Evolutionary conservation across 2,113 vertebrate genomes (phyloP), one percentile per base, ranked within the genome.

Genomic region (Trogon melanurus): DNA sequence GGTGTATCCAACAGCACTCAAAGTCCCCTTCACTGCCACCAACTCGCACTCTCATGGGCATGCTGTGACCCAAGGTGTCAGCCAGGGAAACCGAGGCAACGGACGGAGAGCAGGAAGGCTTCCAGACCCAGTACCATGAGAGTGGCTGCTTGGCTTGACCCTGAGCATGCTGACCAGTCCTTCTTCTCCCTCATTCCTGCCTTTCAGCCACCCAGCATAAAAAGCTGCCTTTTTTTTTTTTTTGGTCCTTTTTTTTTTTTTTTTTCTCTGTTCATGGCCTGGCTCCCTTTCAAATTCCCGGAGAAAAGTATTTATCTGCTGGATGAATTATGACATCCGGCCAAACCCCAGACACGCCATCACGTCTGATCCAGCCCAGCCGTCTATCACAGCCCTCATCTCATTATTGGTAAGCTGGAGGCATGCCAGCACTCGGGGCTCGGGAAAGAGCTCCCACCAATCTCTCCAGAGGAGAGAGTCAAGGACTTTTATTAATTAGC

Each of bases 401-500:
- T 73, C 51, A 0, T 67, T 76, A 94, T 58, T 78, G 72, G 71
- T 70, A 89, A 58, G 88, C 85, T 97, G 96, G 96, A 95, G 16
- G 32, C 23, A 6, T 3, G 96, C 97, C 97, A 98, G 94, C 60
- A 58, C 80, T 50, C 71, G 47, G 94, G 93, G 85, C 83, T 93
- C 16, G 1, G 72, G 54, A 95, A 95, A 96, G 80, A 95, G 93
- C 93, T 93, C 98, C 97, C 98, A 98, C 94, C 95, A 97, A 90
- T 97, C 97, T 97, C 87, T 95, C 95, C 97, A 97, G 97, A 98
- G 89, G 90, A 97, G 97, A 98, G 73, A 97, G 93, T 95, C 98
- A 98, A 98, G 98, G 98, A 98, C 98, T 94, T 97, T 91, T 84
- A 95, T 94, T 94, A 93, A 98, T 97, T 97, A 96, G 91, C 88